Percentiles rank a stretch among this genome's conserved stretches.
phyloP scores from a whole-genome alignment of 2,888 invertebrate species.

The Cyclophora punctaria region DNA sequence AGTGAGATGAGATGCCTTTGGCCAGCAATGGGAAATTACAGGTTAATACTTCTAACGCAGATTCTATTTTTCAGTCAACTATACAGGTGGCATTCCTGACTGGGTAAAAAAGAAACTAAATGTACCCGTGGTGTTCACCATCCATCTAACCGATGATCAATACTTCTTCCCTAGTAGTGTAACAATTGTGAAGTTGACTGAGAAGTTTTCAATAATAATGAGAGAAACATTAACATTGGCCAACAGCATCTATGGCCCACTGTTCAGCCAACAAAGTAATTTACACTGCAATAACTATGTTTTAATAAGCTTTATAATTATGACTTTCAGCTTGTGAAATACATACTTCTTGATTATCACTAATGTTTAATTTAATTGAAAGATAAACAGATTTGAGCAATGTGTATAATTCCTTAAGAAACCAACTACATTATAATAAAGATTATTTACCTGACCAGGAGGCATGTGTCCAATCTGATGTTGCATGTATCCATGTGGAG shows the following conservation, averaged over 20 bases:
- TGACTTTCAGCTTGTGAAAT: too few species aligned
- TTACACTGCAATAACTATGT: neutral
- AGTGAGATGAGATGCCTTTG: too few species aligned
- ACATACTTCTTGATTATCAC: too few species aligned
- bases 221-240: constrained; percentile 41
- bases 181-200: constrained; percentile 24
- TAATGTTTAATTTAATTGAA: too few species aligned
- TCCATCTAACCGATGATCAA: constrained; percentile 35
- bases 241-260: constrained; percentile 50
- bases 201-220: constrained; percentile 38
- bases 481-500: constrained; percentile 78
- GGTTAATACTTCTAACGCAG: neutral
- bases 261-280: constrained; percentile 32
- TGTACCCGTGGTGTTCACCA: constrained; percentile 52
- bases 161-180: constrained; percentile 23
- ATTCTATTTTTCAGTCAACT: constrained; percentile 38
- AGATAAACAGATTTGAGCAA: too few species aligned
- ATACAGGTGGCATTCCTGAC: constrained; percentile 53
- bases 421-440: too few species aligned
- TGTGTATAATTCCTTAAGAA: too few species aligned
- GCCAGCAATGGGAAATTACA: too few species aligned
- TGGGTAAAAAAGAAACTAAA: constrained; percentile 60
- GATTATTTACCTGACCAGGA: constrained; percentile 58
- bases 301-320: too few species aligned
- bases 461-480: constrained; percentile 76